A percentile compares a stretch with the other conserved stretches of the same genome.
Conservation (phyloP, 2,797 vertebrate genomes). For the Parauchenoglanis punctatus region DNA sequence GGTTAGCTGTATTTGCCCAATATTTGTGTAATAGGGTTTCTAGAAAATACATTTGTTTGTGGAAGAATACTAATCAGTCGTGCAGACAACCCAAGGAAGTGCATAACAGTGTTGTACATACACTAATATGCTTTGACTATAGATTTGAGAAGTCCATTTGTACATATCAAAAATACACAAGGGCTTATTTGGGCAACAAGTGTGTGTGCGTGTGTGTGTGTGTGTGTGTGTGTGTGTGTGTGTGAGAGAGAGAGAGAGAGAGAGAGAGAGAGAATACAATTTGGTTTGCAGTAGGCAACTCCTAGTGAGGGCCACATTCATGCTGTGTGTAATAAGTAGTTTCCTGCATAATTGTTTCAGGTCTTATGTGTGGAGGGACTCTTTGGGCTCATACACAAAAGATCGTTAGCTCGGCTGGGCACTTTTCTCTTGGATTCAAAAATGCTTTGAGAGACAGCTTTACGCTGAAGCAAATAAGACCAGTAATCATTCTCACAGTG, state of each 20-base stretch:
- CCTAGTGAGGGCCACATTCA: constrained; percentile 36
- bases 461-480: constrained; percentile 28
- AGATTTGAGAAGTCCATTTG: neutral
- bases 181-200: constrained; percentile 2
- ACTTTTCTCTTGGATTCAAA: constrained; percentile 38
- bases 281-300: constrained; percentile 18
- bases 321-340: constrained; percentile 53
- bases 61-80: neutral
- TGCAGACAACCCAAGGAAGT: neutral
- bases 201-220: constrained; percentile 1
- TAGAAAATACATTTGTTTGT: neutral
- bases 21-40: neutral
- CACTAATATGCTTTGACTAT: neutral
- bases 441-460: constrained; percentile 39
- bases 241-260: neutral
- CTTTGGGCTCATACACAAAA: constrained; percentile 48
- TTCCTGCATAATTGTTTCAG: constrained; percentile 50
- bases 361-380: constrained; percentile 37
- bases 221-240: constrained; percentile 10
- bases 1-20: neutral
- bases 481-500: constrained; percentile 18
- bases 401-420: constrained; percentile 29
- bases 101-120: neutral
- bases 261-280: neutral
- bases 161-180: neutral